phyloP scores from a whole-genome alignment of 2,888 invertebrate species.

The Caenorhabditis parvicauda region DNA sequence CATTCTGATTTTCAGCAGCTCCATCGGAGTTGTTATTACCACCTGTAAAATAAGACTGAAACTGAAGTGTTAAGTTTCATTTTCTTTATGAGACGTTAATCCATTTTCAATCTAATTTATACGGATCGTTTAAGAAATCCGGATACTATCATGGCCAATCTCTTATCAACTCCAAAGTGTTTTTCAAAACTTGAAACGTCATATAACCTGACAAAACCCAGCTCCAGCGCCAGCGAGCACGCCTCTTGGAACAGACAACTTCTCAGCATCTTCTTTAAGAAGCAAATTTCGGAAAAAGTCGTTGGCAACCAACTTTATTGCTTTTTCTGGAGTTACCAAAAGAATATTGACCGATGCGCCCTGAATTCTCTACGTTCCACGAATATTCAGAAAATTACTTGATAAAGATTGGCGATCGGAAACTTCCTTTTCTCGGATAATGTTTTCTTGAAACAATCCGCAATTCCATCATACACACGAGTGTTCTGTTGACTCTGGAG shows the following conservation, averaged over 20 bases:
- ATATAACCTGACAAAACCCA: constrained; percentile 84
- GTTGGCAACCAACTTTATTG: constrained; percentile 94
- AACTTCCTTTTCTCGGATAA: too few relatives aligned
- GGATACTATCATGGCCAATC: too few relatives aligned
- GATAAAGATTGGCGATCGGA: constrained; percentile 13
- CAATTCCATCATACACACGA: constrained; percentile 84
- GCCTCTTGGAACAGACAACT: constrained; percentile 47
- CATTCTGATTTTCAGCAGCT: constrained; percentile 94
- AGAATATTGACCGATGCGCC: constrained; percentile 82
- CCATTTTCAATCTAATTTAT: too few relatives aligned
- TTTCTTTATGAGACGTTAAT: too few relatives aligned
- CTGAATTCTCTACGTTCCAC: constrained; percentile 4
- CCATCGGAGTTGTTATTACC: constrained; percentile 96
- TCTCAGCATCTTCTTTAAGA: constrained; percentile 55
- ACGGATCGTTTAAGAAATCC: too few relatives aligned
- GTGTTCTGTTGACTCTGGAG: constrained; percentile 88
- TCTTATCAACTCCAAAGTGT: background rate
- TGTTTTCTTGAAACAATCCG: constrained; percentile 92
- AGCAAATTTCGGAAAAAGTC: constrained; percentile 89
- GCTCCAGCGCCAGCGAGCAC: constrained; percentile 90
- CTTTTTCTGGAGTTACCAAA: constrained; percentile 95
- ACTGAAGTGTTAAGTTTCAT: background rate
- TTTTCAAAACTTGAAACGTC: constrained; percentile 10
- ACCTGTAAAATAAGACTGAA: constrained; percentile 81
- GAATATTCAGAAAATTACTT: constrained; percentile 73